Percentiles rank a stretch among this genome's conserved stretches.
These are phyloP conservation scores for Cuniculus paca DNA, from an alignment of 2,797 vertebrate genomes.

Conservation along the genomic window DNA sequence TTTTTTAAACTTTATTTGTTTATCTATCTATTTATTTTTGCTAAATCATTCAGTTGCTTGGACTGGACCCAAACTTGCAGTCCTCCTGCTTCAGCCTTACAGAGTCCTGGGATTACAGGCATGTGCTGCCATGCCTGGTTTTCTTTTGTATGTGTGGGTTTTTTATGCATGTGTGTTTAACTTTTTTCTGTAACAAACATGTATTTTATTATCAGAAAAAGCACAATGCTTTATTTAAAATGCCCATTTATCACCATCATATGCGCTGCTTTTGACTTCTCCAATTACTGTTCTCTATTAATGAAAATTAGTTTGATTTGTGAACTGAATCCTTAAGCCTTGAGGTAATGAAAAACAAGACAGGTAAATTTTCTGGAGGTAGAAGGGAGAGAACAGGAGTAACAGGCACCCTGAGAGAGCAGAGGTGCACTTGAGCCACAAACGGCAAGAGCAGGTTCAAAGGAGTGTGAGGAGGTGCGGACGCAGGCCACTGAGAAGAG, in stretches of 20 bases:
- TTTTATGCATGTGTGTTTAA: background rate
- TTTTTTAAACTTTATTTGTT: background rate
- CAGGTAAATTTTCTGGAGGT: conserved; percentile 37
- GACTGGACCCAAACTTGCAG: background rate
- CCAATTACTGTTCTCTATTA: conserved; percentile 57
- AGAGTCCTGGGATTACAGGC: background rate
- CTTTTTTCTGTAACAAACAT: background rate
- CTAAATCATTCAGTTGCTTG: background rate
- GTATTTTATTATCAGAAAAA: conserved; percentile 35
- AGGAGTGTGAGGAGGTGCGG: background rate
- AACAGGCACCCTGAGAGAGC: background rate
- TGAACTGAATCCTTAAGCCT: conserved; percentile 53
- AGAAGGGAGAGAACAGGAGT: background rate
- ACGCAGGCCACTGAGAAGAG: background rate
- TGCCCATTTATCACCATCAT: background rate
- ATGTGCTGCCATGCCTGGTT: background rate
- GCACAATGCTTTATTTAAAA: conserved; percentile 22
- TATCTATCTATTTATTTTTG: background rate
- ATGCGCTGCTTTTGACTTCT: conserved; percentile 56
- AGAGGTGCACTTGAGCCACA: background rate
- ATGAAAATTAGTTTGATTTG: conserved; percentile 62
- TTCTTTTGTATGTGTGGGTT: background rate
- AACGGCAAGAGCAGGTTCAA: background rate
- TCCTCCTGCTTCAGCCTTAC: background rate
- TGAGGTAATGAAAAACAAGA: conserved; percentile 68